phyloP scores from a whole-genome alignment of 2,888 invertebrate genomes.

The Tineola bisselliella region DNA sequence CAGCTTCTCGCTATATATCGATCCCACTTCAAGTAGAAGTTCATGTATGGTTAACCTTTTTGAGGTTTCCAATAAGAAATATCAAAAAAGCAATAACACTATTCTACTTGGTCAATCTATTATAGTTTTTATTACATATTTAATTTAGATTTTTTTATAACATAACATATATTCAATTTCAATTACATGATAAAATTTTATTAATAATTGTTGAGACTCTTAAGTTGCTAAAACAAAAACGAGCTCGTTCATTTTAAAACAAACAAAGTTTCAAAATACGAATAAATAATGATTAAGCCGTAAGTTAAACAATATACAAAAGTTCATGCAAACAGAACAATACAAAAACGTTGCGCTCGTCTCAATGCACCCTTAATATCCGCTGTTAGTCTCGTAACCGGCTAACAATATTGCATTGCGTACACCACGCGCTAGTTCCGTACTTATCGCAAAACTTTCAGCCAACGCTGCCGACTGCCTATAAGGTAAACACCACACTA shows the following conservation, averaged over 20 bases:
- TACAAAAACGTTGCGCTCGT: slow-evolving; percentile 7
- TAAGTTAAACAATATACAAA: slow-evolving; percentile 8
- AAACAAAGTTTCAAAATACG: slow-evolving; percentile 2
- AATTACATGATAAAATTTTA: no score
- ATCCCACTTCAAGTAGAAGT: background rate
- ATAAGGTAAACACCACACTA: background rate
- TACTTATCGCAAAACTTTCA: slow-evolving; percentile 67
- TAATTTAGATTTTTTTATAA: no score
- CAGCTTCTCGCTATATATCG: background rate
- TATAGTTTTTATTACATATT: background rate
- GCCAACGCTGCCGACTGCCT: slow-evolving; percentile 27
- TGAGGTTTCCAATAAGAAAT: background rate
- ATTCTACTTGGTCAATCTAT: background rate
- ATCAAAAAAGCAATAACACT: background rate
- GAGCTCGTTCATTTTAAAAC: background rate
- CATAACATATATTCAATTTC: no score
- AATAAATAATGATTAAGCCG: background rate
- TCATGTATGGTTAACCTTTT: background rate
- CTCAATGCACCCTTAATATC: slow-evolving; percentile 37
- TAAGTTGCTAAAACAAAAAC: background rate
- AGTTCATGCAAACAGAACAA: slow-evolving; percentile 9
- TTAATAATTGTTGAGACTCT: no score
- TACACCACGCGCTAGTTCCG: slow-evolving; percentile 65
- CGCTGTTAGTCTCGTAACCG: slow-evolving; percentile 63
- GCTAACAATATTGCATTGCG: slow-evolving; percentile 68